phyloP scores from a whole-genome alignment of 2,113 vertebrate genomes.

The Nyctibius bracteatus region DNA sequence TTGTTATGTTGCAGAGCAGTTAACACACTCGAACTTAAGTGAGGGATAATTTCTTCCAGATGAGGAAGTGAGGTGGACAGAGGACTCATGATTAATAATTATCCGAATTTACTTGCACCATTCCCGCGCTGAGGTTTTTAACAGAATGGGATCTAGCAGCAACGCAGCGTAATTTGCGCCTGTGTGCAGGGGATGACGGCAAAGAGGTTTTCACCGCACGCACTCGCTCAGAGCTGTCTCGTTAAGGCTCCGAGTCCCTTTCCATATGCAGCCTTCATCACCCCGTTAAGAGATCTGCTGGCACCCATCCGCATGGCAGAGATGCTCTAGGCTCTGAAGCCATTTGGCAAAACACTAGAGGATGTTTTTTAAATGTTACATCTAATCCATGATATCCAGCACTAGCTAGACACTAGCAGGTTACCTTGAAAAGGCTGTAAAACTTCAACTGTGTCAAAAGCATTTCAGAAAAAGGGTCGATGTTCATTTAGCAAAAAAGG shows the following conservation, averaged over 20 bases:
- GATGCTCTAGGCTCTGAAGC: fast-evolving
- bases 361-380: background rate
- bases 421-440: background rate
- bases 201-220: background rate
- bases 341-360: background rate
- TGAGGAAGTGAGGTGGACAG: conserved; percentile 47
- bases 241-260: background rate
- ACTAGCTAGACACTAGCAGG: background rate
- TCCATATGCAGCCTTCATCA: background rate
- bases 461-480: background rate
- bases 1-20: conserved; percentile 30
- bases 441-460: background rate
- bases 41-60: conserved; percentile 52
- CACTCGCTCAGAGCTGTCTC: background rate
- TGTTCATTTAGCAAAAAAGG: background rate
- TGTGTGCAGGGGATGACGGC: background rate
- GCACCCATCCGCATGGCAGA: fast-evolving
- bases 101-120: conserved; percentile 47
- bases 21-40: conserved; percentile 47
- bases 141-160: background rate
- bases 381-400: background rate
- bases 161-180: background rate
- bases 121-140: background rate
- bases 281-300: background rate
- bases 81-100: conserved; percentile 58